Evolutionary conservation across 2,113 vertebrate species (phyloP).

Genomic region (Pluvialis apricaria): DNA sequence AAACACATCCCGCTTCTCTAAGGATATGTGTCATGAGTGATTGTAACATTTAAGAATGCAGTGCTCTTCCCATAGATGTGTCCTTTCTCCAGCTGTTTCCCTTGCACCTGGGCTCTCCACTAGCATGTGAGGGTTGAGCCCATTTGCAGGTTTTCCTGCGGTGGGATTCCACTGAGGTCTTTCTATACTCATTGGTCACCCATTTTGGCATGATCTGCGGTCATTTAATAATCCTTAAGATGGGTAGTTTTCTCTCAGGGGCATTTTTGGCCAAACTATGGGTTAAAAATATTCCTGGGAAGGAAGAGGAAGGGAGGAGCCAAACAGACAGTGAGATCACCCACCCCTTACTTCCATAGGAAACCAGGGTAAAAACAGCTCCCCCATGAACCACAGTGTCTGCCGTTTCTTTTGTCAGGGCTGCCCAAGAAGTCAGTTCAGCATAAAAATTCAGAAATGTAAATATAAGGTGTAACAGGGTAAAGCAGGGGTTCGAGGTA

Average conservation of each 20-base stretch:
- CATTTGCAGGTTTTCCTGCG: neutral
- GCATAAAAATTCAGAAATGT: neutral
- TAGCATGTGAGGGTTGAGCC: neutral
- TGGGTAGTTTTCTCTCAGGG: neutral
- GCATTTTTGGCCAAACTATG: neutral
- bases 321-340: conserved; percentile 32
- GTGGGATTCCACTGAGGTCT: neutral
- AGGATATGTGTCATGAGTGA: neutral
- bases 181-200: neutral
- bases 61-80: neutral
- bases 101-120: neutral
- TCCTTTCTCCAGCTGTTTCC: neutral
- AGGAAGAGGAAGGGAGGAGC: conserved; percentile 58
- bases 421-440: neutral
- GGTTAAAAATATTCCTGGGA: conserved; percentile 31
- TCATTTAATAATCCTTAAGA: neutral
- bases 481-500: neutral
- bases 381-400: neutral
- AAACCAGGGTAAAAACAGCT: neutral
- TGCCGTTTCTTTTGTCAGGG: neutral
- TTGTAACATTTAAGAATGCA: neutral
- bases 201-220: neutral
- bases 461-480: neutral
- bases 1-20: neutral
- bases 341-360: neutral